phyloP scores from a whole-genome alignment of 2,113 vertebrate species.

The Lycocorax pyrrhopterus region DNA sequence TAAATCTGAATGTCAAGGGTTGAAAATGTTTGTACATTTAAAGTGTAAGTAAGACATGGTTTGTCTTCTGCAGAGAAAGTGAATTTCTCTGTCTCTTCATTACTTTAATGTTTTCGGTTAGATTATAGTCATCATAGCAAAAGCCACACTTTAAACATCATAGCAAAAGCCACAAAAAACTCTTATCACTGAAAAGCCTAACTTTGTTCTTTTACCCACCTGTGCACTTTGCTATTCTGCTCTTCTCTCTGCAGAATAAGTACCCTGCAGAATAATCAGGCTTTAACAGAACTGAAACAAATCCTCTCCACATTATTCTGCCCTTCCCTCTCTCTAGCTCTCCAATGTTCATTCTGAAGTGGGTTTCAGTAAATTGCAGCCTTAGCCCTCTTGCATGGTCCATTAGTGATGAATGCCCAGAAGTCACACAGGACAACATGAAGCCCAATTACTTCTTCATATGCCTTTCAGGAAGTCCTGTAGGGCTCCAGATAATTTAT shows the following conservation, averaged over 20 bases:
- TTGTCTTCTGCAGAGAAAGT: background rate
- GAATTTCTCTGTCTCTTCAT: background rate
- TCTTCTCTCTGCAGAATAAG: background rate
- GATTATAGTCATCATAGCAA: background rate
- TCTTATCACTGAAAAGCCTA: background rate
- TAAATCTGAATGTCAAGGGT: background rate
- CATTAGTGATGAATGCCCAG: conserved; percentile 63
- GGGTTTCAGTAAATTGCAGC: background rate
- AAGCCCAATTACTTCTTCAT: conserved; percentile 69
- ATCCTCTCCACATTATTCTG: background rate
- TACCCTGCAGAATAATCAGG: background rate
- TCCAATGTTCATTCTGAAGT: background rate
- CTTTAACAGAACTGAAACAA: background rate
- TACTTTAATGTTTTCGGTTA: background rate
- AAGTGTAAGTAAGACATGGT: background rate
- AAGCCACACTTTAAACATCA: background rate
- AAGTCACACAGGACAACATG: conserved; percentile 30
- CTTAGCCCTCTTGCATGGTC: conserved; percentile 67
- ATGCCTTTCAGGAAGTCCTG: conserved; percentile 68
- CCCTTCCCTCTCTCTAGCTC: background rate
- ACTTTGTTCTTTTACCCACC: background rate
- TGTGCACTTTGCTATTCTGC: background rate
- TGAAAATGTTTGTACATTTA: background rate
- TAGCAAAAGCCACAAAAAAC: background rate
- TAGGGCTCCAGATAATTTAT: conserved; percentile 56